Base-by-base conservation (phyloP, 1,140 invertebrate species). In the Bombus confusus region DNA sequence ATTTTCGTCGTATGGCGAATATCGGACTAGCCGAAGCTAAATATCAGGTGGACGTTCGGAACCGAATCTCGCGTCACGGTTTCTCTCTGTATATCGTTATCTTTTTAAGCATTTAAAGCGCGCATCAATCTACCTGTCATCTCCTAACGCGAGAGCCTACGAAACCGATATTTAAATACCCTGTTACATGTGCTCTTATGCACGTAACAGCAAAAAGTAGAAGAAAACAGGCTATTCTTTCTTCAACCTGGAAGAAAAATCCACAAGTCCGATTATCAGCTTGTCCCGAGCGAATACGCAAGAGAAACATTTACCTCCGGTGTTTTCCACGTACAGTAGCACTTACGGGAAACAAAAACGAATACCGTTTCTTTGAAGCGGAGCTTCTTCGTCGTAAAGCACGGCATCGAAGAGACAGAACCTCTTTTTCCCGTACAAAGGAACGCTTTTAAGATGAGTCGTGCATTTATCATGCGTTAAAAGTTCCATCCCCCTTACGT, bases 31-130 rank as follows among this genome's bases (percentile, higher is more conserved):
- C 73, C 82, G 80, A 87, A 90, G 90, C 88, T 90, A 91, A 93
- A 92, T 64, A 91, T 93, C 93, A 94, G 93, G 93, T 94, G 93
- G 85, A 88, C 73, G 83, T 73, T 86, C 71, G 34, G 34, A 82
- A 74, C 72, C 76, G 80, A 85, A 28, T 15, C 37, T 28, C 37
- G 15, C 43, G 10, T 71, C 82, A 34, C 28, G 34, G 25, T 80
- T 74, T 57, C 71, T 75, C 34, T 34, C 28, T 18, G 2, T 47
- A 12, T 25, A 6, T 10, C 13, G 13, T 22, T 62, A 31, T 57
- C 34, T 18, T 25, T 37, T 69, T 15, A 68, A 25, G 12, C 59
- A 15, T 78, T 47, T 41, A 6, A 34, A 52, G 52, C n/a, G 13
- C 18, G 31, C 3, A 28, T 75, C 73, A 1, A 37, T 39, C 13